Evolutionary conservation across 2,888 invertebrate species (phyloP).

Genomic region (Slavum lentiscoides): DNA sequence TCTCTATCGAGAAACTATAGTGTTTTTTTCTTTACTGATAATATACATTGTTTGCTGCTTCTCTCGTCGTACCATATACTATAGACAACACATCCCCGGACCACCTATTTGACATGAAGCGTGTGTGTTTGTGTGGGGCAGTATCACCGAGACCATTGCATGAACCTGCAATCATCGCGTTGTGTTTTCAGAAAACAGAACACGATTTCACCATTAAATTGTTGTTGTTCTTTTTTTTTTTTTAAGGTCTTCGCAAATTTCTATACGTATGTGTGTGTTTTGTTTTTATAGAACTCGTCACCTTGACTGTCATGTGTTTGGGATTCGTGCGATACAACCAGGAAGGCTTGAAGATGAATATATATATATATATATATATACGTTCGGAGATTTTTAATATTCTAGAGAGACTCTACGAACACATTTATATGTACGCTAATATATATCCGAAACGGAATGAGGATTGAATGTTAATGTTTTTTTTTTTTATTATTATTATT

Average conservation of each 20-base stretch:
- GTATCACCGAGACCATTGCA: no score
- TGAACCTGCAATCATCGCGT: background rate
- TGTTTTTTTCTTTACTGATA: no score
- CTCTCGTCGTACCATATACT: no score
- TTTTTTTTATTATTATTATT: slow-evolving; percentile 1
- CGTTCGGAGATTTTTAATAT: slow-evolving; percentile 36
- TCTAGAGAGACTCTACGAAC: slow-evolving; percentile 3
- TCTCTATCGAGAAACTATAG: no score
- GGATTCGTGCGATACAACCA: slow-evolving; percentile 22
- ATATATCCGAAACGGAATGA: slow-evolving; percentile 1
- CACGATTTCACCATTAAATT: slow-evolving; percentile 47
- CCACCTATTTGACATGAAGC: no score
- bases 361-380: slow-evolving; percentile 30
- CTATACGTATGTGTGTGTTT: slow-evolving; percentile 31
- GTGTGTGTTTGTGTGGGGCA: no score
- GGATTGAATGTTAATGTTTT: slow-evolving; percentile 21
- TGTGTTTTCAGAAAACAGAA: slow-evolving; percentile 37
- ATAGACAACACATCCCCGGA: no score
- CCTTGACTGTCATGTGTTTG: slow-evolving; percentile 46
- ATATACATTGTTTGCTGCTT: no score
- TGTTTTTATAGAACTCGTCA: slow-evolving; percentile 32
- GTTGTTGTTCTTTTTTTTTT: slow-evolving; percentile 11
- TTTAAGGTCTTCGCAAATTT: slow-evolving; percentile 27
- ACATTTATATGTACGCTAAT: slow-evolving; percentile 10
- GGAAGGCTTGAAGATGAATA: background rate